Evolutionary conservation across 2,888 invertebrate genomes (phyloP), one percentile per base, ranked within the genome.

Genomic region (Andrena chrysosceles): DNA sequence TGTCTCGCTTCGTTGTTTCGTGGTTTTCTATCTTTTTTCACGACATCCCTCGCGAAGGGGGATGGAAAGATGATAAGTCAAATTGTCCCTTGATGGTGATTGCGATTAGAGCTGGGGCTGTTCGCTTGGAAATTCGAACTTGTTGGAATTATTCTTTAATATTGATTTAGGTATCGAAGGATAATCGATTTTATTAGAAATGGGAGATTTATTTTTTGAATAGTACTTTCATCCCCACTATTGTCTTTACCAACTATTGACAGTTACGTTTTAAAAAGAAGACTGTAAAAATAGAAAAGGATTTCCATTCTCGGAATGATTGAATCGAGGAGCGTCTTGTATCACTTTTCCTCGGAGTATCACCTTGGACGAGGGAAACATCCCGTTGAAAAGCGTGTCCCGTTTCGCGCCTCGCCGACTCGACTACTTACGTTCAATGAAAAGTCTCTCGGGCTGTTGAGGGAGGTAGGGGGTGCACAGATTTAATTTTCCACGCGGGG

Each of bases 1-100:
- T 56, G 81, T 48, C 72, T 76, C 52, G 73, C 78, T 82, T 68
- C 85, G 87, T 87, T 87, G 87, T 88, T 84, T 83, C 85, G 86
- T 76, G 77, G 79, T 75, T 86, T 72, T 78, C 72, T 81, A 49
- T 54, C 83, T 86, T 86, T 84, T 84, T 69, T 70, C 52, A 5
- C 63, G 2, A 1, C 31, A 20, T 31, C 42, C 8, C 8, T 4
- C n/a, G 8, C 13, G n/a, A 8, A 1, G 2, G n/a, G 26, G 66
- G 75, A 7, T 68, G 69, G 72, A 60, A 16, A 49, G 69, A 77
- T 72, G 84, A 81, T 81, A 73, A 81, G 81, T 84, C 73, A 74
- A 84, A 84, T 77, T 68, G 66, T 60, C 73, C 42, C 16, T 74
- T n/a, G 68, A 23, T 35, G 62, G 62, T 33, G 67, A 80, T 79